Percentiles rank a stretch among this genome's conserved stretches.
phyloP scores from a whole-genome alignment of 2,888 invertebrate species.

The Pantelozetes paolii region DNA sequence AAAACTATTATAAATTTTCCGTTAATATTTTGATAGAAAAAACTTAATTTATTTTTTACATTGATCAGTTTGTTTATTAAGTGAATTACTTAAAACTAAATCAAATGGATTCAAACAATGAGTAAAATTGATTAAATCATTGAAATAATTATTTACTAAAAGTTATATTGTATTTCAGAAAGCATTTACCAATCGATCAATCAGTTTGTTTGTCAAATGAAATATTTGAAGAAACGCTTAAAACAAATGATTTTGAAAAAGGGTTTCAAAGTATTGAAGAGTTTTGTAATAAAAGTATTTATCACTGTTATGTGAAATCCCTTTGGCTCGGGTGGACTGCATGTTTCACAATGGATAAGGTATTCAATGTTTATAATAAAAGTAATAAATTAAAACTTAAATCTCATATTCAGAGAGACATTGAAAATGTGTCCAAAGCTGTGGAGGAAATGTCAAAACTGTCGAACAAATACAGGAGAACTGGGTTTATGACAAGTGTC shows the following conservation, averaged over 20 bases:
- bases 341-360: conserved; percentile 22
- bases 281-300: background rate
- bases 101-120: too few relatives aligned
- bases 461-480: conserved; percentile 25
- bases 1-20: too few relatives aligned
- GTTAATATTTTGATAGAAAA: too few relatives aligned
- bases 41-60: too few relatives aligned
- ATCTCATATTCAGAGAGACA: conserved; percentile 15
- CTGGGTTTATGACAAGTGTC: conserved; percentile 14
- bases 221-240: background rate
- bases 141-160: too few relatives aligned
- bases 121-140: too few relatives aligned
- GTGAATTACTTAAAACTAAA: too few relatives aligned
- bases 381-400: background rate
- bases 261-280: background rate
- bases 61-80: too few relatives aligned
- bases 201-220: background rate
- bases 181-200: background rate
- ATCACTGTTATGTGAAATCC: background rate
- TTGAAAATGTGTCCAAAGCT: conserved; percentile 28
- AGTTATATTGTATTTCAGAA: background rate
- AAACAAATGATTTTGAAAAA: background rate
- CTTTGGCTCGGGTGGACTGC: background rate
- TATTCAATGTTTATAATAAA: background rate
- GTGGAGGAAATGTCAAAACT: conserved; percentile 2